Percentiles rank a stretch among this genome's conserved stretches.
These are phyloP conservation scores for Dynastes tityus DNA, from an alignment of 2,888 invertebrate genomes.

Conservation along the genomic window DNA sequence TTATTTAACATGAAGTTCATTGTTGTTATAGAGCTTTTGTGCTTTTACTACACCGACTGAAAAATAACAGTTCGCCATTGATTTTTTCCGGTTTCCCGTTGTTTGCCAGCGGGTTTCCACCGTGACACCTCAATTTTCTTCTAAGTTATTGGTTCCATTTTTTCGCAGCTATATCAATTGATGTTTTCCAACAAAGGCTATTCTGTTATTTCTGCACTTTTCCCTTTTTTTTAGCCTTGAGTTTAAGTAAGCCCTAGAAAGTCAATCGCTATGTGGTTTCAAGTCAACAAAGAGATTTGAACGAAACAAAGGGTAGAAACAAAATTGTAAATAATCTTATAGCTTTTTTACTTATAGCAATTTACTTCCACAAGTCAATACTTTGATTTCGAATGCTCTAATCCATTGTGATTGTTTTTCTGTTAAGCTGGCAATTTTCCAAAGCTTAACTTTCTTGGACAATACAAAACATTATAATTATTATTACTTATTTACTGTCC, in stretches of 20 bases:
- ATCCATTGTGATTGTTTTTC: no score
- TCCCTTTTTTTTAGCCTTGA: not conserved
- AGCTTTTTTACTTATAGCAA: no score
- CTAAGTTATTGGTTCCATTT: slow-evolving; percentile 29
- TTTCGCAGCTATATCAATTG: slow-evolving; percentile 1
- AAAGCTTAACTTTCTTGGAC: no score
- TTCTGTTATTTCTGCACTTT: slow-evolving; percentile 2
- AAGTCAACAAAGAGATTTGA: no score
- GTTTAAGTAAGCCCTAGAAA: not conserved
- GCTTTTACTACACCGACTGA: slow-evolving; percentile 27
- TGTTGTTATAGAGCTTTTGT: slow-evolving; percentile 35
- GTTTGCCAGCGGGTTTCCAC: slow-evolving; percentile 28
- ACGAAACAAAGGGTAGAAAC: no score
- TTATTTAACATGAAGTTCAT: slow-evolving; percentile 47
- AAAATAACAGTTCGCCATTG: slow-evolving; percentile 40
- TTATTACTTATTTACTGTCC: no score
- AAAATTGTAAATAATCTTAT: no score
- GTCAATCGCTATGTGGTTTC: not conserved
- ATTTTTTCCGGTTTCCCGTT: slow-evolving; percentile 19
- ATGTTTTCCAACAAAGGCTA: not conserved
- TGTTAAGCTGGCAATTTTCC: no score
- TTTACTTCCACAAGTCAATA: no score
- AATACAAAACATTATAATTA: no score
- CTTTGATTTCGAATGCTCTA: no score
- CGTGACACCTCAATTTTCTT: slow-evolving; percentile 36